Evolutionary conservation across 1,140 invertebrate species (phyloP).

Genomic region (Littorina saxatilis): DNA sequence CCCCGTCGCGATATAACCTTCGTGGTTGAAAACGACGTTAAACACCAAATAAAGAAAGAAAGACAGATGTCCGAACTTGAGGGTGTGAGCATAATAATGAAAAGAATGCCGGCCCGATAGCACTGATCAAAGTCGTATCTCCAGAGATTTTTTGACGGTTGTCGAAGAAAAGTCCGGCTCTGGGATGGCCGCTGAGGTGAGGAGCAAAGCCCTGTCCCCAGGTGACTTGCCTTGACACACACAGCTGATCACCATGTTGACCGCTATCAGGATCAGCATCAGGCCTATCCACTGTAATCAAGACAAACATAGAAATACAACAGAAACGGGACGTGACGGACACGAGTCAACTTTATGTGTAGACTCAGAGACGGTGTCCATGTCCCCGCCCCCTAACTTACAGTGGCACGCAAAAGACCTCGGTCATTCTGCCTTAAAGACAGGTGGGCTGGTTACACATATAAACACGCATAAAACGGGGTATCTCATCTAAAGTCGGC

Average conservation of each 20-base stretch:
- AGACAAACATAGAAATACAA: not conserved
- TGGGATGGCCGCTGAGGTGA: not conserved
- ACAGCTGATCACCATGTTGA: constrained; percentile 41
- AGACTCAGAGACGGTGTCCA: too few relatives aligned
- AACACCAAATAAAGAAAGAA: too few relatives aligned
- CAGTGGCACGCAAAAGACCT: too few relatives aligned
- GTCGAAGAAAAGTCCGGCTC: not conserved
- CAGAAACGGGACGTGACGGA: not conserved
- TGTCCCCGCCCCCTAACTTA: too few relatives aligned
- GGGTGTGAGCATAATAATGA: too few relatives aligned
- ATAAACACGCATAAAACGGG: not conserved
- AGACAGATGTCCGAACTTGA: too few relatives aligned
- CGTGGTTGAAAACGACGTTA: too few relatives aligned
- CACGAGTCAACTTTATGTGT: too few relatives aligned
- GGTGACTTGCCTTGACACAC: not conserved
- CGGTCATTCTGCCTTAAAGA: not conserved
- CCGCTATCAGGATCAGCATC: constrained; percentile 41
- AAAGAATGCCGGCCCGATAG: too few relatives aligned
- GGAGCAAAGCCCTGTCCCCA: not conserved
- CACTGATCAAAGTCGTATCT: constrained; percentile 7
- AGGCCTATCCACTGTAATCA: constrained; percentile 52
- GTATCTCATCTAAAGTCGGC: too few relatives aligned
- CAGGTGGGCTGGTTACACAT: not conserved
- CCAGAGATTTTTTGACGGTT: not conserved
- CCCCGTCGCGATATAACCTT: too few relatives aligned